Evolutionary conservation across 2,888 invertebrate species (phyloP), one percentile per base, ranked within the genome.

Genomic region (Leucophora obtusa): DNA sequence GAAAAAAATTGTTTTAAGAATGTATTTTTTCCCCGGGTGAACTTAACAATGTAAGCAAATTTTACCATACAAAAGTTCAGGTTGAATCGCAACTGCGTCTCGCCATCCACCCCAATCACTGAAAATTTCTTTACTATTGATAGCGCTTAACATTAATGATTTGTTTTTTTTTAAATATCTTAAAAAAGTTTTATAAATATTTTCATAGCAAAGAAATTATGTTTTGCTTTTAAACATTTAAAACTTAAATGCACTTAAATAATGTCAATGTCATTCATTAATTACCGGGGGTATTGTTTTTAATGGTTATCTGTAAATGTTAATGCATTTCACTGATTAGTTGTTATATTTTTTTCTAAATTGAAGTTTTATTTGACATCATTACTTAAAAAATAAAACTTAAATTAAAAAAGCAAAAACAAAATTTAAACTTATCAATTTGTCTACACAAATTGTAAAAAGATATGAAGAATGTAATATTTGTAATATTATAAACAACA

Each of bases 231-330:
- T 51, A 62, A 68, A 60, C 53, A 68, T 38, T 62, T 66, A 66
- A 71, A 50, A 14, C 28, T 56, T 65, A 54, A 47, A 77, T 47
- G 71, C 60, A 33, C 35, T 60, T 15, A 68, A 78, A 54, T 56
- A 60, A 62, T 78, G 78, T 78, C 78, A 78, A 78, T 78, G 78
- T 72, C 78, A 78, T 24, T 54, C 10, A 24, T 24, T 24, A 54
- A 47, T 47, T 47, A 47, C n/a, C 43, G 14, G 43, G 43, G 2
- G 65, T 24, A 33, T 51, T 70, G 8, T 18, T 58, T 58, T 10
- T 18, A 56, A 17, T 58, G 15, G 24, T 43, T 14, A n/a, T 47
- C 14, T 47, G 15, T 47, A 47, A 47, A 47, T 47, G 43, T 47
- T 47, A 47, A 47, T 47, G 43, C 43, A 47, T 47, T 47, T 47